Base-by-base conservation (phyloP, 2,888 invertebrate genomes). In the Lasioglossum oenotherae region DNA sequence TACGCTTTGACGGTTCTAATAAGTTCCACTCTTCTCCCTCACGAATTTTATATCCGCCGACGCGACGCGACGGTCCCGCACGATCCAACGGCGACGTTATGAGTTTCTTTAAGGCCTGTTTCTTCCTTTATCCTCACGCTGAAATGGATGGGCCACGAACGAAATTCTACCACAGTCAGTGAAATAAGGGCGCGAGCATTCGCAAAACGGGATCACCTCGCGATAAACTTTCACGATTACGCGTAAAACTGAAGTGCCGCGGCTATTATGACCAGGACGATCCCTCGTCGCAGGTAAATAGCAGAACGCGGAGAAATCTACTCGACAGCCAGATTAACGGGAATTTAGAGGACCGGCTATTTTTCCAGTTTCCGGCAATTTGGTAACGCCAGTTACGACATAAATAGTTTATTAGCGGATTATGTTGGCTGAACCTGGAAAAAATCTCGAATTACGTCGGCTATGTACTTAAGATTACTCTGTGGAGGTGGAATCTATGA, bases 1-100 rank as follows among this genome's bases (percentile, higher is more conserved):
- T 85, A 80, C 82, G 89, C 89, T 89, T 88, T 88, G 89, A 85
- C 83, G 89, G 78, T 85, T 88, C 87, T 87, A 85, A 89, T 87
- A 87, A 85, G 85, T 85, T 85, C 80, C 80, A 71, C 74, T 57
- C 44, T 60, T 60, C 73, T 23, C 41, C 71, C 14, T 69, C 77
- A 84, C 81, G 81, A 88, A 88, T 88, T 88, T 88, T 80, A 75
- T 84, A 72, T 86, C 81, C 41, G n/a, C 64, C 35, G 31, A 67
- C 46, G 27, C 19, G 27, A 31, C 46, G 27, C 14, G 16, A 6
- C 16, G 14, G 64, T 4, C 35, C 71, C 27, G 41, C 41, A 69
- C 78, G 74, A 88, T 81, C 49, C 57, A 10, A 3, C 76, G 74
- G n/a, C 60, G 80, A 81, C 60, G 79, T 89, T 82, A 82, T 71